phyloP scores from a whole-genome alignment of 2,888 invertebrate genomes.

The Drosophila kanekoi region DNA sequence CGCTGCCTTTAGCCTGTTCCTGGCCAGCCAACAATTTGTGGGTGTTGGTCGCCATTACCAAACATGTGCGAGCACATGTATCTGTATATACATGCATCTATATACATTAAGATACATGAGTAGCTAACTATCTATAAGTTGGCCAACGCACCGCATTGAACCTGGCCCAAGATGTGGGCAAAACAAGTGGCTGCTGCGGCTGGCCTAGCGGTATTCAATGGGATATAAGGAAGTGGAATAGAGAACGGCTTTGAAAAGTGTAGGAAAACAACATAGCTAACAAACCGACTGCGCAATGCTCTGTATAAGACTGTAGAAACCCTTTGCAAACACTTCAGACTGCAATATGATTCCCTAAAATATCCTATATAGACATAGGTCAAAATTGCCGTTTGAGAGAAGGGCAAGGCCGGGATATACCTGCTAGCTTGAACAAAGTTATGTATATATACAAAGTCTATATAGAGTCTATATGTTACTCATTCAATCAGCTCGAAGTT shows the following conservation, averaged over 20 bases:
- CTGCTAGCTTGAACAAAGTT: too few relatives aligned
- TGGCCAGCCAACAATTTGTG: constrained; percentile 45
- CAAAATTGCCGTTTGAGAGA: too few relatives aligned
- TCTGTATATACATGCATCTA: background rate
- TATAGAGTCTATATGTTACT: too few relatives aligned
- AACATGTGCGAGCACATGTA: constrained; percentile 37
- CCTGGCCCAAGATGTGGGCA: constrained; percentile 34
- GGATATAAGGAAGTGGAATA: background rate
- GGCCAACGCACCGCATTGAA: constrained; percentile 51
- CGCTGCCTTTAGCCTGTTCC: constrained; percentile 40
- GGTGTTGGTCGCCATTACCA: constrained; percentile 52
- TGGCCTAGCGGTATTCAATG: constrained; percentile 12
- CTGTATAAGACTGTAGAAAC: too few relatives aligned
- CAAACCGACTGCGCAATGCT: background rate
- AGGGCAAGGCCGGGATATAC: too few relatives aligned
- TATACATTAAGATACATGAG: background rate
- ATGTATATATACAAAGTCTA: too few relatives aligned
- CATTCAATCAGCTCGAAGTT: background rate
- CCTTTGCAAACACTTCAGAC: too few relatives aligned
- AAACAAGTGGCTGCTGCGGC: constrained; percentile 37
- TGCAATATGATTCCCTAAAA: too few relatives aligned
- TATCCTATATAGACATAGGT: too few relatives aligned
- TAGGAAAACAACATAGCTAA: background rate
- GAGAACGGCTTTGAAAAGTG: background rate
- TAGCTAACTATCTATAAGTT: constrained; percentile 33